phyloP scores from a whole-genome alignment of 1,140 invertebrate species.

The Hermatobates lingyangjiaoensis region DNA sequence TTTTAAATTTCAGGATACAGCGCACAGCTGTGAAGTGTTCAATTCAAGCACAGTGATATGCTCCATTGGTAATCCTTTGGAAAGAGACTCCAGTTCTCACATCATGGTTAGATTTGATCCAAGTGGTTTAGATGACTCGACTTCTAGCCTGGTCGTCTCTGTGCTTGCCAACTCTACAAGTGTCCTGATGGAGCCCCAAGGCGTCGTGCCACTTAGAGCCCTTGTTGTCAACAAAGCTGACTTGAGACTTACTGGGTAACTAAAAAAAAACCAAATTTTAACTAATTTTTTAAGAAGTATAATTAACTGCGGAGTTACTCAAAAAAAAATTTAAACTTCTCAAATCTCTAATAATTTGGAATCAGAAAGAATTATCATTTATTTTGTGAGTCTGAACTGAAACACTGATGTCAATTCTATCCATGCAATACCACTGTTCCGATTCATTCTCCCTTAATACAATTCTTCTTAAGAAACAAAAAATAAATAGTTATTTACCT shows the following conservation, averaged over 20 bases:
- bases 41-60: constrained; percentile 39
- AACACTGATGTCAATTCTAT: too few species aligned
- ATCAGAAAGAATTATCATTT: too few species aligned
- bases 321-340: too few species aligned
- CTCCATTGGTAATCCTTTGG: constrained; percentile 75
- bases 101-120: constrained; percentile 63
- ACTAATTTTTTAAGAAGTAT: too few species aligned
- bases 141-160: constrained; percentile 44
- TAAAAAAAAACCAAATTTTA: too few species aligned
- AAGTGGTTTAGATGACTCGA: constrained; percentile 44
- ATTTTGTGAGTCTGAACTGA: too few species aligned
- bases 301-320: too few species aligned
- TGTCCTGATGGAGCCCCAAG: constrained; percentile 37
- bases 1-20: not conserved
- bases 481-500: too few species aligned
- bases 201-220: constrained; percentile 33
- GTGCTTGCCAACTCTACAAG: constrained; percentile 79
- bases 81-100: constrained; percentile 32
- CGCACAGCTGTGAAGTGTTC: not conserved
- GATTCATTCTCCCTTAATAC: too few species aligned
- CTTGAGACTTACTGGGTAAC: constrained; percentile 59
- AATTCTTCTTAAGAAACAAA: too few species aligned
- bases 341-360: too few species aligned
- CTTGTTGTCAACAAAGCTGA: constrained; percentile 64
- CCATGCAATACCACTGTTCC: too few species aligned